Evolutionary conservation across 2,888 invertebrate species (phyloP).

Genomic region (Tinea trinotella): DNA sequence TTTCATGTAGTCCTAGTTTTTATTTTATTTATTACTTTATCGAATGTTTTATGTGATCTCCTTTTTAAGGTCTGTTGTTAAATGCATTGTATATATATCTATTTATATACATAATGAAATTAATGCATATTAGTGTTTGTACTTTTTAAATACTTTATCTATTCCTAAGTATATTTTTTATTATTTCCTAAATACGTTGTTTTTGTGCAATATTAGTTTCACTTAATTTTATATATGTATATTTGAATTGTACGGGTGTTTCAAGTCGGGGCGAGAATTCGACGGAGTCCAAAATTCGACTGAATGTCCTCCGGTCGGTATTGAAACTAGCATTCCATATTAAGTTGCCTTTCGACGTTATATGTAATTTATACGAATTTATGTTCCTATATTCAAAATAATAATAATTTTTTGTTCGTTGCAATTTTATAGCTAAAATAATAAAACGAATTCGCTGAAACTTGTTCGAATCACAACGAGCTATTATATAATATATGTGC

Average conservation of each 20-base stretch:
- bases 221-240: not conserved
- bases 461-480: too few relatives aligned
- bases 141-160: not conserved
- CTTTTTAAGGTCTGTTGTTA: slow-evolving; percentile 14
- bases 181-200: not conserved
- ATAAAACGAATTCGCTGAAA: too few relatives aligned
- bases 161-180: not conserved
- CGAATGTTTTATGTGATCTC: slow-evolving; percentile 15
- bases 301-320: not conserved
- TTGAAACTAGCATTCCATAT: not conserved
- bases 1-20: not conserved
- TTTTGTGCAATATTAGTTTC: slow-evolving; percentile 7
- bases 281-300: too few relatives aligned
- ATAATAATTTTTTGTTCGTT: too few relatives aligned
- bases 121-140: not conserved
- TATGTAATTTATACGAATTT: slow-evolving; percentile 5
- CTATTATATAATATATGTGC: too few relatives aligned
- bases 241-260: too few relatives aligned
- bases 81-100: not conserved
- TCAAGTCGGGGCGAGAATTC: not conserved
- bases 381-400: slow-evolving; percentile 5
- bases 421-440: too few relatives aligned
- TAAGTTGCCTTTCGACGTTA: not conserved
- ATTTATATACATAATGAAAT: not conserved
- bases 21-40: not conserved